Base-by-base conservation (phyloP, 2,113 vertebrate species). In the Aphyosemion australe region DNA sequence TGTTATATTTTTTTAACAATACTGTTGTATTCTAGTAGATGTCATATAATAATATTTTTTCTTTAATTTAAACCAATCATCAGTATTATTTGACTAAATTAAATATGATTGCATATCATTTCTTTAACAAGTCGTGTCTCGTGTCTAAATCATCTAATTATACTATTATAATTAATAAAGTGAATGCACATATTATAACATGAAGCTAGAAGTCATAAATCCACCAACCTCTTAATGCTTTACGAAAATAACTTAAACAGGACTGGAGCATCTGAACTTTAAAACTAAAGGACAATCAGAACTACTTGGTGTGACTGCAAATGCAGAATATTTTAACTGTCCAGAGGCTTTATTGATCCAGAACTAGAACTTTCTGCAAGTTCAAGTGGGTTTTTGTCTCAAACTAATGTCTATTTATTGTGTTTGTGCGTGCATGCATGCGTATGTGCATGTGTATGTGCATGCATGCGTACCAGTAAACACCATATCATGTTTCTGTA, bases 161-260 rank as follows among this genome's bases (percentile, higher is more conserved):
- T 4, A 19, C n/a, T 4, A 16, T 43, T 7, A 31, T 7, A 42
- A 41, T 1, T 5, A 9, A 15, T 3, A 7, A 34, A 19, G n/a
- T n/a, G 8, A 10, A 6, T 14, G 37, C 16, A 37, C 16, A 16
- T 54, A 5, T 9, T 5, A 10, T 50, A 14, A 32, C 6, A 8
- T 54, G 53, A 18, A 37, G 32, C 9, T 10, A 18, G 18, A 10
- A 16, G 8, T 16, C 39, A 43, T 15, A 26, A 42, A 10, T 20
- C 55, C 20, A 58, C 39, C 18, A 26, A 8, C 20, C 55, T 19
- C 5, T 20, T 37, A 21, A 37, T 42, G 18, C 37, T 19, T 57
- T 37, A 42, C 15, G 39, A 21, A 42, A 19, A 58, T 43, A 43
- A 58, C 43, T 57, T 43, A 58, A 58, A 43, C 39, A 18, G 8